These are phyloP conservation scores for Mesochorus sp. DNA, from an alignment of 2,888 invertebrate species.

Conservation along the genomic window DNA sequence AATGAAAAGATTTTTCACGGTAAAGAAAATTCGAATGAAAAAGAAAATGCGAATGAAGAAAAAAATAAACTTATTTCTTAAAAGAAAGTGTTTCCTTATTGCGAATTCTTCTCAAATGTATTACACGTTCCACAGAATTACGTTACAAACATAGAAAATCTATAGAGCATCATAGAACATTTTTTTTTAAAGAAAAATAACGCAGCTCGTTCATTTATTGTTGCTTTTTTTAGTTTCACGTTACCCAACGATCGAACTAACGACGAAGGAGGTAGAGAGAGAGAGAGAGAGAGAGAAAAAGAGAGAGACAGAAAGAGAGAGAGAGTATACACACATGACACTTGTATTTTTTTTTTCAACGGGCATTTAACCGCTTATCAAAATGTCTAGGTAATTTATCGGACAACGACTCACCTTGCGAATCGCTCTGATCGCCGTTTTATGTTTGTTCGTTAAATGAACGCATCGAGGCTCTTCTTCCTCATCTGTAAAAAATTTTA, in stretches of 20 bases:
- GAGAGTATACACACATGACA: constrained; percentile 39
- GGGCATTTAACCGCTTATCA: constrained; percentile 39
- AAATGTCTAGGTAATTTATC: neutral
- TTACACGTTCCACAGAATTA: constrained; percentile 17
- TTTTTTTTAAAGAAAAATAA: neutral
- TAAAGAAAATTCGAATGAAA: neutral
- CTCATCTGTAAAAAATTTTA: constrained; percentile 85
- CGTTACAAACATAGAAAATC: neutral
- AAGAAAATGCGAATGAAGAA: neutral
- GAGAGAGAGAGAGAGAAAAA: neutral
- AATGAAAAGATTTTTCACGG: too few species aligned
- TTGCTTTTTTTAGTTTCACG: constrained; percentile 4
- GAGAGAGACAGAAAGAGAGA: constrained; percentile 19
- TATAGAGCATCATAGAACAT: constrained; percentile 1
- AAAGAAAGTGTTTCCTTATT: neutral
- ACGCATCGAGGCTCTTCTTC: constrained; percentile 89
- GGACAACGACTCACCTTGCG: constrained; percentile 88
- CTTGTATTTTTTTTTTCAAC: constrained; percentile 1
- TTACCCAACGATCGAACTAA: constrained; percentile 40
- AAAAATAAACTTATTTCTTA: neutral
- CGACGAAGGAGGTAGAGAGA: constrained; percentile 31
- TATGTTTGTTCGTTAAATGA: constrained; percentile 93
- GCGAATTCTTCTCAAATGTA: neutral
- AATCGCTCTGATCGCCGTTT: constrained; percentile 94
- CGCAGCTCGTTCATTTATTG: neutral